phyloP scores from a whole-genome alignment of 2,797 vertebrate genomes.

The Argentina silus region DNA sequence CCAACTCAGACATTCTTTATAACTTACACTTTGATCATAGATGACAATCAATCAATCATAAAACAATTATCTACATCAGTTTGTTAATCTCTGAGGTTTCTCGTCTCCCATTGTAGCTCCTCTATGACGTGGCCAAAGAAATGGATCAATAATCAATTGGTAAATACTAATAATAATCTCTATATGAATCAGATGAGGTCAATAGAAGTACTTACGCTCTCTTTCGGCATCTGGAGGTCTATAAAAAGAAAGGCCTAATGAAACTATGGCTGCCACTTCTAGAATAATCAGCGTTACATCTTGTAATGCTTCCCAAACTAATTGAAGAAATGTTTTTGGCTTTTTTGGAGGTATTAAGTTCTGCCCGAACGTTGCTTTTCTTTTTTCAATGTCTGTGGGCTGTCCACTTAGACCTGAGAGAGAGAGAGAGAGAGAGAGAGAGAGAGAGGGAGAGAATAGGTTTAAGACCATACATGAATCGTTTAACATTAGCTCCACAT shows the following conservation, averaged over 20 bases:
- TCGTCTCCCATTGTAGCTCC: too few relatives aligned
- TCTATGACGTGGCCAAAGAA: too few relatives aligned
- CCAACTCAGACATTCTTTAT: too few relatives aligned
- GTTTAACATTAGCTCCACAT: not conserved
- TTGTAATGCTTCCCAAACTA: conserved; percentile 99
- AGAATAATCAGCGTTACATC: conserved; percentile 99
- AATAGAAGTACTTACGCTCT: conserved; percentile 81
- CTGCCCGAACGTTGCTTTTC: conserved; percentile 93
- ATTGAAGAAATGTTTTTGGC: conserved; percentile 99
- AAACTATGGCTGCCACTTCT: conserved; percentile 99
- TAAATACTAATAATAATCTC: not conserved
- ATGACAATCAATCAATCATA: too few relatives aligned
- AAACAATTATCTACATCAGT: too few relatives aligned
- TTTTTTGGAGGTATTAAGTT: conserved; percentile 99
- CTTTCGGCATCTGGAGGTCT: conserved; percentile 89
- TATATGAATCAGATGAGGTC: not conserved
- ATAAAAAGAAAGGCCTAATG: conserved; percentile 99
- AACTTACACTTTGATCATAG: too few relatives aligned
- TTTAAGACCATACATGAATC: conserved; percentile 16
- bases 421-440: conserved; percentile 11
- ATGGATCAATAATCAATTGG: too few relatives aligned
- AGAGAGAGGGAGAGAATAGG: not conserved
- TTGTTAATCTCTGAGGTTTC: too few relatives aligned
- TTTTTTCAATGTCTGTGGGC: conserved; percentile 94
- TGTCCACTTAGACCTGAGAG: conserved; percentile 93